Conservation (phyloP, 2,797 vertebrate genomes). For the Notolabrus celidotus region DNA sequence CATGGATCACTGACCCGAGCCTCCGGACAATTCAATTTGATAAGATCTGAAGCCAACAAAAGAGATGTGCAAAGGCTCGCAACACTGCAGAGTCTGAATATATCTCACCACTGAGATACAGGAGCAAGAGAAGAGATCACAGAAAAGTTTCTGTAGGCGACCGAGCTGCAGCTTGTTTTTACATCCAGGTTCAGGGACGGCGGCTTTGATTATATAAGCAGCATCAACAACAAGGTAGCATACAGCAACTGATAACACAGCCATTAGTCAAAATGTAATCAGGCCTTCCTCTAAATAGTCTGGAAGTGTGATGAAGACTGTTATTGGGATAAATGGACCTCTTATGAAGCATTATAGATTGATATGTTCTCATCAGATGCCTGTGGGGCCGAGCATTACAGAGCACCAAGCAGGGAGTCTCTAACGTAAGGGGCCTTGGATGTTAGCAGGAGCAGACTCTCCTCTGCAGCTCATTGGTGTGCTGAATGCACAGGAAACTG, state of each 20-base stretch:
- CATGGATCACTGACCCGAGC: conserved; percentile 68
- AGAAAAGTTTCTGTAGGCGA: conserved; percentile 16
- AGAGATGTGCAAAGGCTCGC: conserved; percentile 42
- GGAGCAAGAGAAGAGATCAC: not conserved
- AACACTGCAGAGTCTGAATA: conserved; percentile 47
- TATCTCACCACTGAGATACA: conserved; percentile 19
- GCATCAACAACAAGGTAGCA: conserved; percentile 30
- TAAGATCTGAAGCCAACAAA: conserved; percentile 58
- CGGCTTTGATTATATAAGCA: conserved; percentile 25
- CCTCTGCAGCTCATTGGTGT: not conserved
- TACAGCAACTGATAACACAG: conserved; percentile 11
- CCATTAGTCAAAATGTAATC: conserved; percentile 62
- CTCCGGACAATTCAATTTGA: conserved; percentile 69
- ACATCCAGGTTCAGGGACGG: conserved; percentile 6
- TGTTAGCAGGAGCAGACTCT: conserved; percentile 2
- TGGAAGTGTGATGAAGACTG: conserved; percentile 50
- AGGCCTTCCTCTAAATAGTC: conserved; percentile 43
- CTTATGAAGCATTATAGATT: conserved; percentile 55
- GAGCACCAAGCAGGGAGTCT: not conserved
- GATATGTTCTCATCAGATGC: conserved; percentile 42
- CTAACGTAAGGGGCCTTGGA: not conserved
- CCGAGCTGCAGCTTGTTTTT: conserved; percentile 6
- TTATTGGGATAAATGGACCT: conserved; percentile 60
- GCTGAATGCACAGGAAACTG: not conserved
- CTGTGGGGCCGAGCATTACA: conserved; percentile 22